Conservation (phyloP, 2,113 vertebrate genomes). For the Lonchura striata region DNA sequence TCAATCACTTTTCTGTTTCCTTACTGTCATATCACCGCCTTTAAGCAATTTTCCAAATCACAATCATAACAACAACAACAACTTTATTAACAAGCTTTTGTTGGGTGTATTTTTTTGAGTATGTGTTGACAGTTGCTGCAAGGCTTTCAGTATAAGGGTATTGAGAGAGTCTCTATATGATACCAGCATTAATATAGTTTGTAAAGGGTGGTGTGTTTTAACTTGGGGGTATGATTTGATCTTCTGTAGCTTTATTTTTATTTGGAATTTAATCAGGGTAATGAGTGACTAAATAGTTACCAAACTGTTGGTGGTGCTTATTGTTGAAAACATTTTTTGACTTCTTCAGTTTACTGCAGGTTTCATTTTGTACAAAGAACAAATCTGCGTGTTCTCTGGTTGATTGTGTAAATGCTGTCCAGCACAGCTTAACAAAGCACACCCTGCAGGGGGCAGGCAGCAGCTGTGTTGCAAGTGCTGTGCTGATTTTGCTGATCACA, state of each 20-base stretch:
- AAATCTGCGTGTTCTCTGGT: neutral
- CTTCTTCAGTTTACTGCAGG: neutral
- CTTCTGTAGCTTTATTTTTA: neutral
- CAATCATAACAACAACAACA: neutral
- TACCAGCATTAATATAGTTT: neutral
- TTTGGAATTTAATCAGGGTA: neutral
- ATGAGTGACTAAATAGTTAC: neutral
- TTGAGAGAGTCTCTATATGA: neutral
- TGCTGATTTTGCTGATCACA: neutral
- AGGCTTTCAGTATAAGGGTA: neutral
- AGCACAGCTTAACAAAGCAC: neutral
- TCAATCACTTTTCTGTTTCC: rapidly evolving
- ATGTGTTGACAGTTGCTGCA: neutral
- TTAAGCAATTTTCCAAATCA: neutral
- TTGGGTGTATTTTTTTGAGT: neutral
- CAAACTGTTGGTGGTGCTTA: neutral
- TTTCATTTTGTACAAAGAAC: neutral
- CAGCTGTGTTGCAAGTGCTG: neutral
- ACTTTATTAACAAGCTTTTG: neutral
- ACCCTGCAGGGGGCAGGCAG: conserved; percentile 38
- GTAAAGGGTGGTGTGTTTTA: neutral
- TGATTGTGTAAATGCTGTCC: neutral
- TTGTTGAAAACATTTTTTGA: neutral
- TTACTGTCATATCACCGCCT: neutral
- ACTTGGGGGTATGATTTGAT: neutral